Evolutionary conservation across 1,140 invertebrate genomes (phyloP).

Genomic region (Phocides pigmalion): DNA sequence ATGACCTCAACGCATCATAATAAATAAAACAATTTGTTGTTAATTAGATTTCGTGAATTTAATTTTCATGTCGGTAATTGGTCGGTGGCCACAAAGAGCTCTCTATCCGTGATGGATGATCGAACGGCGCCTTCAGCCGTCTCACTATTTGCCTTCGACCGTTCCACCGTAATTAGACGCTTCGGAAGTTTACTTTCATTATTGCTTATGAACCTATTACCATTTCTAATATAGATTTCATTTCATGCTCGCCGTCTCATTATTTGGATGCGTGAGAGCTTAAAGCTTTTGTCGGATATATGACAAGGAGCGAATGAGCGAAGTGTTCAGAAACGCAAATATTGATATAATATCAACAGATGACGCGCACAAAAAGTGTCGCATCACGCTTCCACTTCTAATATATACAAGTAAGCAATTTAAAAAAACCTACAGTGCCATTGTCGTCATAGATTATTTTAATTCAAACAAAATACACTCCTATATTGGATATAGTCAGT

Average conservation of each 20-base stretch:
- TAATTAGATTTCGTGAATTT: conserved; percentile 84
- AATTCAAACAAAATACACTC: no score
- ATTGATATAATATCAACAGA: neutral
- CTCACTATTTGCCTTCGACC: conserved; percentile 76
- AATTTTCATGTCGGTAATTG: conserved; percentile 83
- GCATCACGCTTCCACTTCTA: neutral
- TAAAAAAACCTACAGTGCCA: no score
- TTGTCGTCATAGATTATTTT: no score
- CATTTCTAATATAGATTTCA: conserved; percentile 77
- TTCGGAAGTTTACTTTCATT: conserved; percentile 80
- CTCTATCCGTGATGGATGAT: conserved; percentile 82
- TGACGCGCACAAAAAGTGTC: neutral
- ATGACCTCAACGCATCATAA: conserved; percentile 81
- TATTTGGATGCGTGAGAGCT: conserved; percentile 47
- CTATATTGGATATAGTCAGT: no score
- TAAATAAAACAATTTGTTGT: conserved; percentile 84
- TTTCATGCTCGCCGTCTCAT: conserved; percentile 50
- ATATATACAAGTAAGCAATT: neutral
- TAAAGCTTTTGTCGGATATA: conserved; percentile 12
- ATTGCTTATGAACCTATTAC: conserved; percentile 77
- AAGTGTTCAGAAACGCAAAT: conserved; percentile 37
- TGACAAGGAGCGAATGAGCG: conserved; percentile 15
- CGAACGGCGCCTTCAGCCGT: conserved; percentile 68
- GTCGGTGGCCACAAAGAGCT: conserved; percentile 80
- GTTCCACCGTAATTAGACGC: conserved; percentile 73